A percentile compares a stretch with the other conserved stretches of the same genome.
These are phyloP conservation scores for Sebastes taczanowskii DNA, from an alignment of 2,797 vertebrate genomes.

Conservation along the genomic window DNA sequence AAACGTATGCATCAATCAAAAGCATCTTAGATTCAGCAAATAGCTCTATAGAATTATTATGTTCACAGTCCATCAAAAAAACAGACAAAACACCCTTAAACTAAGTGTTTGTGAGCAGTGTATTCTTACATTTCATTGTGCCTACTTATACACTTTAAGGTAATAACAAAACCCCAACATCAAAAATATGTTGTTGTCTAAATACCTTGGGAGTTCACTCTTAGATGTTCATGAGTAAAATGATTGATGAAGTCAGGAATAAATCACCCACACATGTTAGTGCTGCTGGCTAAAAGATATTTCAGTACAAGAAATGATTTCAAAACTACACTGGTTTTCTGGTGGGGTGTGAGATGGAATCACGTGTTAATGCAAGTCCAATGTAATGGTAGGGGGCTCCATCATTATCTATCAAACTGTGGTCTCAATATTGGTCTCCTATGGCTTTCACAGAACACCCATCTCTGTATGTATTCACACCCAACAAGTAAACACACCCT, in stretches of 20 bases:
- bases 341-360: not conserved
- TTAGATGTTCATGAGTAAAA: conserved; percentile 7
- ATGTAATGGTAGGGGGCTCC: conserved; percentile 25
- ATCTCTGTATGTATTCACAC: conserved; percentile 24
- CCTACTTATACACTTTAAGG: conserved; percentile 21
- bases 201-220: conserved; percentile 19
- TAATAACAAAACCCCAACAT: conserved; percentile 41
- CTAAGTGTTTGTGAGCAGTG: not conserved
- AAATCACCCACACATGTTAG: conserved; percentile 31
- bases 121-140: conserved; percentile 17
- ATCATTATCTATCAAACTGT: conserved; percentile 19
- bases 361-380: conserved; percentile 35
- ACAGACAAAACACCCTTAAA: conserved; percentile 10
- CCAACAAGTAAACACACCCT: conserved; percentile 45
- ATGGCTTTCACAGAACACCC: conserved; percentile 43
- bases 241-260: conserved; percentile 28
- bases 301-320: conserved; percentile 30
- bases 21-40: conserved; percentile 6
- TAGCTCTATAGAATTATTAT: not conserved
- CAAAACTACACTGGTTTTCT: conserved; percentile 29
- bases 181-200: conserved; percentile 29
- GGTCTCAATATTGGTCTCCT: conserved; percentile 58
- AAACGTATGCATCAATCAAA: conserved; percentile 17
- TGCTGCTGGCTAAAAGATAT: conserved; percentile 25
- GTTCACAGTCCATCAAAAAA: not conserved